Conservation (phyloP, 2,797 vertebrate species). For the Oreonectes daqikongensis region DNA sequence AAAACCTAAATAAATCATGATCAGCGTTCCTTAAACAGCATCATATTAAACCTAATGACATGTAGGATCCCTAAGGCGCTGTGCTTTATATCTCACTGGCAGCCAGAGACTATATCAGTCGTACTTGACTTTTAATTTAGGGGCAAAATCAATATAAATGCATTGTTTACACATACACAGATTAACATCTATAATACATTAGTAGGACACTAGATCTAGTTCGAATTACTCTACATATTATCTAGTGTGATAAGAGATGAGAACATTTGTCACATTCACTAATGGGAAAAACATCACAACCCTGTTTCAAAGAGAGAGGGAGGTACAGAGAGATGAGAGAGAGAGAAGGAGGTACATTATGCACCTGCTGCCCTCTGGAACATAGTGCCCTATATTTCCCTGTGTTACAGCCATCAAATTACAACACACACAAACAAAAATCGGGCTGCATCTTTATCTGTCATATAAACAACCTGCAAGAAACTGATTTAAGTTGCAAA, state of each 20-base stretch:
- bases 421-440: not conserved
- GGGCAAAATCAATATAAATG: not conserved
- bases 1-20: not conserved
- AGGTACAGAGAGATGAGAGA: not conserved
- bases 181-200: conserved; percentile 36
- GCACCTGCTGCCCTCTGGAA: conserved; percentile 47
- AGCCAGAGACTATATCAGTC: not conserved
- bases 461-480: too few species aligned
- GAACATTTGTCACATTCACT: conserved; percentile 15
- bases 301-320: conserved; percentile 23
- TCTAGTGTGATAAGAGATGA: conserved; percentile 14
- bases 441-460: too few species aligned
- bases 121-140: not conserved
- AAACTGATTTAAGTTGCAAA: not conserved
- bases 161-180: conserved; percentile 10
- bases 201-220: not conserved
- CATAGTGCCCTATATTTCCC: conserved; percentile 44
- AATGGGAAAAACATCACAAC: conserved; percentile 12
- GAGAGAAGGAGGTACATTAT: conserved; percentile 7
- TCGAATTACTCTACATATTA: not conserved
- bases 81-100: not conserved
- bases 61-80: not conserved
- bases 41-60: conserved; percentile 1
- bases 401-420: not conserved
- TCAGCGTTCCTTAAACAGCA: not conserved